Evolutionary conservation across 2,888 invertebrate species (phyloP), one percentile per base, ranked within the genome.

Genomic region (Zelleria hepariella): DNA sequence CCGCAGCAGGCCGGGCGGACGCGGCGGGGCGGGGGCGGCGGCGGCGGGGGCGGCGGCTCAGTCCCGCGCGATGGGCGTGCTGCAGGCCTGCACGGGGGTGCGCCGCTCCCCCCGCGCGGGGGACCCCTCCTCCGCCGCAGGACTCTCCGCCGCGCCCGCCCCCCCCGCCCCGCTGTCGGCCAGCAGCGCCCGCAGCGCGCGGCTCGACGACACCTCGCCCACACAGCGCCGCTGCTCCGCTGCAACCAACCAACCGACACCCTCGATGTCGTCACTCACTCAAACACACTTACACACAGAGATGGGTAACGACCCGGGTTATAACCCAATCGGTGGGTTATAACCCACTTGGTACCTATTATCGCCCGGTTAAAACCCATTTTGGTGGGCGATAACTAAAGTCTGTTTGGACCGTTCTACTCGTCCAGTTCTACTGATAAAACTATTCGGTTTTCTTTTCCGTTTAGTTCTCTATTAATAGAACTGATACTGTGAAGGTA

Each of bases 211-310:
- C 67, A 88, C 82, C 73, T 87, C 89, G 65, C 75, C 81, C 69
- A 86, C 89, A 72, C 77, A 87, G 60, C 85, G 86, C 57, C 81
- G 83, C 75, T 89, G 89, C 74, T 85, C 86, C 66, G 83, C 89
- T 89, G 80, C 32, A 77, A 73, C 3, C 23, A 23, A 6, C n/a
- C 32, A 42, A 42, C 15, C 32, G 32, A n/a, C n/a, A n/a, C n/a
- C n/a, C n/a, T n/a, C n/a, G n/a, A n/a, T n/a, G n/a, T 4, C 32
- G 32, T 42, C 32, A 42, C 10, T 32, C 32, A 7, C 7, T 32
- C 8, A 1, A 7, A 32, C 32, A 32, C 32, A 10, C n/a, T n/a
- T n/a, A n/a, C n/a, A n/a, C n/a, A n/a, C n/a, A n/a, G n/a, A n/a
- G n/a, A n/a, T n/a, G n/a, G n/a, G n/a, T n/a, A n/a, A n/a, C n/a